Percentiles rank a stretch among this genome's conserved stretches.
These are phyloP conservation scores for Trissolcus japonicus DNA, from an alignment of 2,888 invertebrate species.

Conservation along the genomic window DNA sequence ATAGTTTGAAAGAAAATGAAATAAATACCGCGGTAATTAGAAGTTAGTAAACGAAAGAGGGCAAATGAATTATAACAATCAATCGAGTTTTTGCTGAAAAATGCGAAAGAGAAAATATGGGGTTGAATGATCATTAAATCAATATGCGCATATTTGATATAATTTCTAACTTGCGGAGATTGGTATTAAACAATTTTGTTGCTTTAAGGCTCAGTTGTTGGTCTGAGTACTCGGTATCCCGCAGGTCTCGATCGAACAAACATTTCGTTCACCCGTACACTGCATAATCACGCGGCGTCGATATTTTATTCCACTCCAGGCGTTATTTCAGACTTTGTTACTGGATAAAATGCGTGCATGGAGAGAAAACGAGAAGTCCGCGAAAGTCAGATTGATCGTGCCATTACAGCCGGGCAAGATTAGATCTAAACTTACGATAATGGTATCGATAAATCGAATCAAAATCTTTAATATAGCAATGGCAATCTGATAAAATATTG, in stretches of 20 bases:
- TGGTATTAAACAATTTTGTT: no score
- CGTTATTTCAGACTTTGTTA: constrained; percentile 32
- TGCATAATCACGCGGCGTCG: constrained; percentile 35
- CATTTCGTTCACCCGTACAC: constrained; percentile 33
- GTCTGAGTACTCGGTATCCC: background rate
- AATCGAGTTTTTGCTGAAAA: no score
- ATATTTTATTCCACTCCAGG: constrained; percentile 47
- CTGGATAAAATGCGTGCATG: constrained; percentile 31
- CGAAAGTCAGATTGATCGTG: constrained; percentile 49
- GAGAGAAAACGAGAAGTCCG: constrained; percentile 40
- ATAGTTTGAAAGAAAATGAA: no score
- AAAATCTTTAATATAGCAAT: background rate
- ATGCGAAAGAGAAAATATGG: no score
- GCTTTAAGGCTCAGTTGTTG: background rate
- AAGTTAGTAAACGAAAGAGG: no score
- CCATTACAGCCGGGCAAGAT: constrained; percentile 37
- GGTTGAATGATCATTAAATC: no score
- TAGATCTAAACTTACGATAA: constrained; percentile 45
- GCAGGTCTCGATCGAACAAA: constrained; percentile 19
- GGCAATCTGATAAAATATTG: no score
- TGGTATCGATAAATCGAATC: constrained; percentile 34
- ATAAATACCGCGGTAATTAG: no score
- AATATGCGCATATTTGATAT: no score
- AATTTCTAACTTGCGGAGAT: no score
- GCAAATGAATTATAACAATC: no score